Percentiles rank a stretch among this genome's conserved stretches.
Conservation (phyloP, 2,797 vertebrate genomes). For the Aldrovandia affinis region DNA sequence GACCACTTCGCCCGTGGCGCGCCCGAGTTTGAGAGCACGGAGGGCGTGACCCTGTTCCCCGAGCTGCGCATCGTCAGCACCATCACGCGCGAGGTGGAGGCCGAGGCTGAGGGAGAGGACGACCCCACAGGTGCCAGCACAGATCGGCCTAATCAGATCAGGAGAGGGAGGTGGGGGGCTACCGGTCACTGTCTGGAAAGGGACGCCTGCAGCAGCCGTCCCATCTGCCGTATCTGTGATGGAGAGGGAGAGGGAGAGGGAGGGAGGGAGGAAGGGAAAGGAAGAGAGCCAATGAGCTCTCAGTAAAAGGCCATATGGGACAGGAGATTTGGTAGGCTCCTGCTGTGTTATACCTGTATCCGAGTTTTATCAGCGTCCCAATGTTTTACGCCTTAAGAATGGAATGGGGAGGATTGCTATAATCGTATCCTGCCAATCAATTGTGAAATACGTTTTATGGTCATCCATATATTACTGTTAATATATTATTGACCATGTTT, state of each 20-base stretch:
- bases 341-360: not conserved
- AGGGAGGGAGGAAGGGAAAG: not conserved
- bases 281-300: conserved; percentile 46
- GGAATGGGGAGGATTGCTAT: too few species aligned
- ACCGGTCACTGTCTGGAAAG: not conserved
- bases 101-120: conserved; percentile 80
- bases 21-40: conserved; percentile 88
- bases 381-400: not conserved
- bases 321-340: conserved; percentile 54
- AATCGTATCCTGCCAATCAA: too few species aligned
- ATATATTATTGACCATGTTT: not conserved
- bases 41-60: conserved; percentile 90
- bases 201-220: not conserved
- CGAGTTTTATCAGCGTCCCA: too few species aligned
- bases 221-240: not conserved
- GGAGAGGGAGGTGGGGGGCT: not conserved
- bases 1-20: conserved; percentile 95
- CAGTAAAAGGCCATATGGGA: conserved; percentile 54
- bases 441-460: not conserved
- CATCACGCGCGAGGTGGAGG: conserved; percentile 91
- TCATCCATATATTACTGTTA: not conserved
- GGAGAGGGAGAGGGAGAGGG: conserved; percentile 27
- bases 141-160: not conserved
- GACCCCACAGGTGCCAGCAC: conserved; percentile 86
- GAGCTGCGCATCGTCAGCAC: conserved; percentile 97